Base-by-base conservation (phyloP, 1,140 invertebrate species). In the Stegodyphus dumicola region DNA sequence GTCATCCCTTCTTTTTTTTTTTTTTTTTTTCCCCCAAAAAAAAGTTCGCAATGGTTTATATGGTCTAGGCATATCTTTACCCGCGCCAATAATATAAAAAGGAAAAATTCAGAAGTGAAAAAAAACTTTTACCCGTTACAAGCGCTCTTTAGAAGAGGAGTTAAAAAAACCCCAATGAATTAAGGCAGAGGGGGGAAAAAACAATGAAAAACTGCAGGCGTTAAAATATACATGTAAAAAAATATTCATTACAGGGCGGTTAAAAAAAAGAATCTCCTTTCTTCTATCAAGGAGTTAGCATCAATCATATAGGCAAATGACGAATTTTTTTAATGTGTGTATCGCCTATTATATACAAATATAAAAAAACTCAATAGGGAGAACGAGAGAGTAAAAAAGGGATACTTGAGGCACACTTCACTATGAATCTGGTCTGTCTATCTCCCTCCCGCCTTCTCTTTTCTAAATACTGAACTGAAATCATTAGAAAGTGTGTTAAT, bases 401-500 rank as follows among this genome's bases (percentile, higher is more conserved):
- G 10, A 11, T 65, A 70, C 54, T 80, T 66, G 67, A 74, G 75
- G 51, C 71, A 6, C 17, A 11, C 15, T 7, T 53, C n/a, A 33
- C 6, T 64, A 33, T 33, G 33, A 33, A 33, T 33, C 33, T 33
- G 33, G 33, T 33, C 66, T 67, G 7, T 54, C 33, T 56, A 71
- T 33, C 54, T 6, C 13, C 66, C 52, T 71, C 67, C 66, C 60
- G 66, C 67, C 66, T 67, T 64, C n/a, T 18, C 52, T 56, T 65
- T 13, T 64, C 49, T 78, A 78, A 78, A 78, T 69, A 65, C 49
- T 17, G 73, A 70, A 74, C 75, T 66, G 54, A 71, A 74, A 86
- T 86, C 84, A 86, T 86, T 86, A 86, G 76, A 77, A 77, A 85
- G 33, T 73, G 84, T 86, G 84, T 86, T 86, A 86, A 86, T 86